These are phyloP conservation scores for Actenoides hombroni DNA, from an alignment of 2,113 vertebrate species.

Conservation along the genomic window DNA sequence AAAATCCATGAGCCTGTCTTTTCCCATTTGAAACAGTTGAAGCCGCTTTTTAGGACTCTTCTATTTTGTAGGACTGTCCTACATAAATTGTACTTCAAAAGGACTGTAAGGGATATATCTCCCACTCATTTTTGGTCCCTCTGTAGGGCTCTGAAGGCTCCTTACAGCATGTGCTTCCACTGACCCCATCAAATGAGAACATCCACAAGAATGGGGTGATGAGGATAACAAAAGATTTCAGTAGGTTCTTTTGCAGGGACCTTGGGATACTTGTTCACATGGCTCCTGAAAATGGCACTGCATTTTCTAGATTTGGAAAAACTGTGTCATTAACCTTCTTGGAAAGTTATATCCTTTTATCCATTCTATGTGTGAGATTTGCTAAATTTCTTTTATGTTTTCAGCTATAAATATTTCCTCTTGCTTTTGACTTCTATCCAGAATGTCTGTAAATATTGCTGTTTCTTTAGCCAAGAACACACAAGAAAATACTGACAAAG, in stretches of 20 bases:
- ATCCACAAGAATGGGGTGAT: neutral
- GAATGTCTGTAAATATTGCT: neutral
- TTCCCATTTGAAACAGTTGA: too few species aligned
- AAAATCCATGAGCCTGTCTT: too few species aligned
- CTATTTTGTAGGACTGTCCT: neutral
- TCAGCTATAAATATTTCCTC: neutral
- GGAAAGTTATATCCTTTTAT: neutral
- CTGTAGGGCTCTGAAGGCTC: neutral
- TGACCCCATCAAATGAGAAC: fast-evolving
- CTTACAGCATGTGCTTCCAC: fast-evolving
- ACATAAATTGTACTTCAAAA: neutral
- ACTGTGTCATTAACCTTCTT: neutral
- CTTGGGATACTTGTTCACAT: neutral
- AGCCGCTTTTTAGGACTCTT: too few species aligned
- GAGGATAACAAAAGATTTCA: neutral
- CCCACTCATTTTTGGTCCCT: neutral
- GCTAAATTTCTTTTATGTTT: neutral
- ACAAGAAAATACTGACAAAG: neutral
- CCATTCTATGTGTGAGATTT: neutral
- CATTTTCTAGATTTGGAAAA: neutral
- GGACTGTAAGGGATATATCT: neutral
- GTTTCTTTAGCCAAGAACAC: neutral
- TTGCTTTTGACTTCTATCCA: neutral
- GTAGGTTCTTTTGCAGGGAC: neutral
- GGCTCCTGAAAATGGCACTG: neutral